phyloP scores from a whole-genome alignment of 2,888 invertebrate species.

The Heliconius hortense region DNA sequence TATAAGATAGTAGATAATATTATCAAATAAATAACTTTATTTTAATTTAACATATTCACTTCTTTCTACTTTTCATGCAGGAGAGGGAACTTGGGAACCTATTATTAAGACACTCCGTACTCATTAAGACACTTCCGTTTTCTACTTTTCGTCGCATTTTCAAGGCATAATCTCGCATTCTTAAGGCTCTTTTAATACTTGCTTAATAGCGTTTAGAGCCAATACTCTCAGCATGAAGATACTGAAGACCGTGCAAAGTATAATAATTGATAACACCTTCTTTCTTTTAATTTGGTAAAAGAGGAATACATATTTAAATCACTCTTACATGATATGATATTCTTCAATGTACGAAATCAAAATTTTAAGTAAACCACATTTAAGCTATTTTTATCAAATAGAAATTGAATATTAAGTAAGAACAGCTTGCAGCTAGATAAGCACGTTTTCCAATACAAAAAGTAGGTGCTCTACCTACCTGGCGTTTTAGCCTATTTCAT shows the following conservation, averaged over 20 bases:
- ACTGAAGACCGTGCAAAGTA: too few species aligned
- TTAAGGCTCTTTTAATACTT: too few species aligned
- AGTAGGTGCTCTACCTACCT: conserved; percentile 7
- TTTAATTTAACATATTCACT: too few species aligned
- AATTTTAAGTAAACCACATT: not conserved
- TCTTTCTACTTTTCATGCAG: too few species aligned
- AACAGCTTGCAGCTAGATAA: conserved; percentile 29
- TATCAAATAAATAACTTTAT: not conserved
- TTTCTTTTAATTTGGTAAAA: not conserved
- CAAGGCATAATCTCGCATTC: too few species aligned
- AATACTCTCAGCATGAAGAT: too few species aligned
- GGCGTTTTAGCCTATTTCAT: conserved; percentile 14
- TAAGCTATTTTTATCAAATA: conserved; percentile 16
- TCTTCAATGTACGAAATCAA: not conserved
- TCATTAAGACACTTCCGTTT: too few species aligned
- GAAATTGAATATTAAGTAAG: conserved; percentile 25
- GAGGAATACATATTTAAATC: not conserved
- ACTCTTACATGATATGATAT: not conserved
- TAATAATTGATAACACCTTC: not conserved
- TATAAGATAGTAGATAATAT: not conserved
- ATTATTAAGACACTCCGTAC: too few species aligned
- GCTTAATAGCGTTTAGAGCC: too few species aligned
- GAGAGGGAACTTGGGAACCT: too few species aligned
- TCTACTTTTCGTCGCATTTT: too few species aligned
- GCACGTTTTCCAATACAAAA: conserved; percentile 38